Base-by-base conservation (phyloP, 1,140 invertebrate genomes). In the Drosophila sp. region DNA sequence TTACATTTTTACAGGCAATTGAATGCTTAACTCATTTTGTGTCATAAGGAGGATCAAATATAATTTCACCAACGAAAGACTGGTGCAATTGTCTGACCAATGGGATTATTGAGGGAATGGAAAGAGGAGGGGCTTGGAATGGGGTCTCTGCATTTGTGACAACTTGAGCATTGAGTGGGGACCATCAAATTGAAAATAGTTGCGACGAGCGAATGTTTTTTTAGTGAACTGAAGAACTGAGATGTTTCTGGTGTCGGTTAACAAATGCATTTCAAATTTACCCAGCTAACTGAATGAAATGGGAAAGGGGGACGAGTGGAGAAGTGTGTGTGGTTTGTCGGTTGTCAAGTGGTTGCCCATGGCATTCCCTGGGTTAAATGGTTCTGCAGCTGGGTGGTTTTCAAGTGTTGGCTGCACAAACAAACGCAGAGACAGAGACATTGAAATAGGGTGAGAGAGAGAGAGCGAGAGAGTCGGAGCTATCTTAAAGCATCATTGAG, bases 231-330 rank as follows among this genome's bases (percentile, higher is more conserved):
- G 38, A 69, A 67, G 57, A 65, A 40, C 51, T 51, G 21, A 43
- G n/a, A 62, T 66, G 58, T 41, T 58, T 41, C 40, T 70, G 65
- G 67, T 65, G 72, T 80, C 67, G 62, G 63, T 56, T 73, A 76
- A 76, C 72, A 83, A 84, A 83, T 83, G 76, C 59, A 74, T 83
- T 84, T 84, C 43, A 72, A 84, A 80, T 72, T 81, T 66, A 38
- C 36, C 18, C 43, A 56, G 58, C 16, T 18, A 41, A 62, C 58
- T 51, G 27, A 62, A 62, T 51, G 27, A 29, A 13, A 50, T 43
- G 29, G 9, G 48, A 32, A 38, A 38, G 34, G 38, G 36, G 38
- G 4, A 36, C 8, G 13, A 27, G 21, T 21, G 14, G 32, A 25
- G 16, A 36, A 53, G 32, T 2, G 40, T 45, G n/a, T 59, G 56